Percentiles rank a stretch among this genome's conserved stretches.
Evolutionary conservation across 2,113 vertebrate species (phyloP).

Genomic region (Saimiri boliviensis): DNA sequence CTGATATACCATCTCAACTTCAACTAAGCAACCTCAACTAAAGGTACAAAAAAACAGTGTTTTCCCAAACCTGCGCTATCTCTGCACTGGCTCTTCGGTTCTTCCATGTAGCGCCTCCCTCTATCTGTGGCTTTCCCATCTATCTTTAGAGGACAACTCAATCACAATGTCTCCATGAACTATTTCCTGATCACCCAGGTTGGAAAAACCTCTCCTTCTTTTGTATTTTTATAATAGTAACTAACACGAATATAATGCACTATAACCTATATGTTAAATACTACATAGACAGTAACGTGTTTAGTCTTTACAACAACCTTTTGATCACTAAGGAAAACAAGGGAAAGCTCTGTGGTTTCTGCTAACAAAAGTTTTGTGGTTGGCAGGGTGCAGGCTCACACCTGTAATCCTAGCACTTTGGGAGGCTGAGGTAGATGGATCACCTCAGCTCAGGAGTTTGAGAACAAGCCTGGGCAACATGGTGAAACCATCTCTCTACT

Average conservation of each 20-base stretch:
- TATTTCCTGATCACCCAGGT: neutral
- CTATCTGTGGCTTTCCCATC: neutral
- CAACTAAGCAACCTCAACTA: neutral
- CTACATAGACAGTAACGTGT: neutral
- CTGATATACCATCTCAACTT: neutral
- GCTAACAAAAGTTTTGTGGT: neutral
- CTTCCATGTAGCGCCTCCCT: neutral
- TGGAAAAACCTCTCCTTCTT: conserved; percentile 16
- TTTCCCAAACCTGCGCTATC: neutral
- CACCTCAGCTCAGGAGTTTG: too few relatives aligned
- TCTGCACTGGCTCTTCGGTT: neutral
- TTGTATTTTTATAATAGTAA: neutral
- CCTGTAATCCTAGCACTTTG: too few relatives aligned
- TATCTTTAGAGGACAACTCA: neutral
- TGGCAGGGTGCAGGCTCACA: too few relatives aligned
- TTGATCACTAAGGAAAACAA: neutral
- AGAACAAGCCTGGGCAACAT: too few relatives aligned
- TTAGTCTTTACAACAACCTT: neutral
- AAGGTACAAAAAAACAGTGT: neutral
- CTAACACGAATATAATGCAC: neutral
- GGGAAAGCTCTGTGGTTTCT: neutral
- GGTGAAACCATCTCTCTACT: too few relatives aligned
- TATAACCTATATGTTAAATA: neutral
- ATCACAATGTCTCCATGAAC: neutral
- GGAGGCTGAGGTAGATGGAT: too few relatives aligned